Evolutionary conservation across 2,888 invertebrate species (phyloP), one percentile per base, ranked within the genome.

Genomic region (Dugesia japonica): DNA sequence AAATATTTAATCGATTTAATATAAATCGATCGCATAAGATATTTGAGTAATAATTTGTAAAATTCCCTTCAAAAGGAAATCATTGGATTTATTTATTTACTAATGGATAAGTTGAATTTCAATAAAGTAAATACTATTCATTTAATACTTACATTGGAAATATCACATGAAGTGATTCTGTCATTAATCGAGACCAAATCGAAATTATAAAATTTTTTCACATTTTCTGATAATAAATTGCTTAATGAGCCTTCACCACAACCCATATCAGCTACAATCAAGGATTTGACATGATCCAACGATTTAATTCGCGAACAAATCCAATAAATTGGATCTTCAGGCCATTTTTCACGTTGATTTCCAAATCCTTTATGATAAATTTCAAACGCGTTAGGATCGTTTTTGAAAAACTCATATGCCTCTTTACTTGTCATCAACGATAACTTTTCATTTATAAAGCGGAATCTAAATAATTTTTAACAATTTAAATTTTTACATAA

Each of bases 321-420:
- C 28, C 89, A 84, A 83, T 91, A 89, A 0, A 97, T 84, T 0
- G 97, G 97, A 86, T 94, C 94, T 1, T 91, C 83, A 0, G 94
- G 94, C 97, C 97, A 97, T 80, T 90, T 90, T 79, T 89, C 87
- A 0, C 93, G 89, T 85, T 97, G 95, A 79, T 89, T 89, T 77
- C 89, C 88, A 82, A 92, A 97, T 0, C 95, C 95, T 76, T 90
- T 88, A 81, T 98, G 97, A 84, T 98, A 98, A 0, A 90, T 90
- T 71, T 87, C 84, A 83, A 94, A 97, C 0, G 91, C 89, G 4
- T 88, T 87, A 0, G 89, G 88, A 84, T 95, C 92, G 17, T 88
- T 86, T 79, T 88, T 86, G 83, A 97, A 97, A 79, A 91, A 86
- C 86, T 79, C 72, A 33, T 80, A 76, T 0, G 94, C 91, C 72